Evolutionary conservation across 1,140 invertebrate genomes (phyloP).

Genomic region (Plutomurus gul): DNA sequence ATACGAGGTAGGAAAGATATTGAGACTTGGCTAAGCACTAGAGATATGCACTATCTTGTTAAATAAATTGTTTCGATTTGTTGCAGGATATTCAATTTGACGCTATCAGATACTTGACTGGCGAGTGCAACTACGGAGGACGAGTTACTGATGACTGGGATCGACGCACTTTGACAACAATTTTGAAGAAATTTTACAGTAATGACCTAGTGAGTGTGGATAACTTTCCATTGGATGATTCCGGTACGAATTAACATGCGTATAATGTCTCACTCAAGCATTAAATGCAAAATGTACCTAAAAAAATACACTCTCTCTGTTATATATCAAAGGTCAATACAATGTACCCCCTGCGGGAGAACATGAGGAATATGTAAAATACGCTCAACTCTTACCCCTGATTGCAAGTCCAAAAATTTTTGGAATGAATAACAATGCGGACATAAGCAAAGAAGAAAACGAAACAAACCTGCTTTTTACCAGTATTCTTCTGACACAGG

Average conservation of each 20-base stretch:
- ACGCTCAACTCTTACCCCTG: constrained; percentile 76
- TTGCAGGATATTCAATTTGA: constrained; percentile 80
- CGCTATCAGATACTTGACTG: constrained; percentile 85
- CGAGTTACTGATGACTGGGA: constrained; percentile 95
- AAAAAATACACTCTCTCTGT: too few relatives aligned
- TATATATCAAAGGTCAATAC: constrained; percentile 75
- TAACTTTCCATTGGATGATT: constrained; percentile 59
- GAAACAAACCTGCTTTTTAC: constrained; percentile 80
- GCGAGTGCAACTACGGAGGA: constrained; percentile 96
- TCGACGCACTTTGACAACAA: constrained; percentile 80
- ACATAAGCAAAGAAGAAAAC: constrained; percentile 90
- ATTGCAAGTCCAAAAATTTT: constrained; percentile 83
- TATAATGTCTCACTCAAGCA: too few relatives aligned
- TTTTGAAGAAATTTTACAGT: constrained; percentile 81
- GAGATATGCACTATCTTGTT: background rate
- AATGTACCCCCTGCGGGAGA: constrained; percentile 75
- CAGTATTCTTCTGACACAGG: constrained; percentile 83
- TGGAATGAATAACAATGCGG: constrained; percentile 91
- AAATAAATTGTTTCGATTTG: too few relatives aligned
- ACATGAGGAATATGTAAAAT: constrained; percentile 75
- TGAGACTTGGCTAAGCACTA: background rate
- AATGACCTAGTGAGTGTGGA: constrained; percentile 57
- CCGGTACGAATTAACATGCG: constrained; percentile 55
- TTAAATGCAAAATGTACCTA: too few relatives aligned
- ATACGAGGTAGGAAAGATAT: constrained; percentile 64